phyloP scores from a whole-genome alignment of 2,797 vertebrate genomes.

The Glossophaga mutica region DNA sequence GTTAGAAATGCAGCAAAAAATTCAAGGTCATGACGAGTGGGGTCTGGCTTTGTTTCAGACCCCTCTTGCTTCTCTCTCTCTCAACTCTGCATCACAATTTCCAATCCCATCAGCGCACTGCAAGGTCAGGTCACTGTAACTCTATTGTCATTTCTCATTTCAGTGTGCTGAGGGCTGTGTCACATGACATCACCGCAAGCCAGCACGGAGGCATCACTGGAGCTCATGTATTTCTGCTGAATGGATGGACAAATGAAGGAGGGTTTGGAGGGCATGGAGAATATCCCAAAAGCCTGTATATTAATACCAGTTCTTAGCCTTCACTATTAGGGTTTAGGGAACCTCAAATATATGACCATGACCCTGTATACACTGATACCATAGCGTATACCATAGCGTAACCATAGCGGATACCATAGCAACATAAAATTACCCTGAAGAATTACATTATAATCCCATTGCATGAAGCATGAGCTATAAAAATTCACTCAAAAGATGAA shows the following conservation, averaged over 20 bases:
- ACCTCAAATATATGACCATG: too few species aligned
- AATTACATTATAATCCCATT: neutral
- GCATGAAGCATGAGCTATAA: neutral
- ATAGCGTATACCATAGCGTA: too few species aligned
- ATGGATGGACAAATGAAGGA: neutral
- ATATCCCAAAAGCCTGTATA: neutral
- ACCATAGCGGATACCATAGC: too few species aligned
- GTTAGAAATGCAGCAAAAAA: neutral
- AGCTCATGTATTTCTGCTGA: neutral
- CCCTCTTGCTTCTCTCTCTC: neutral
- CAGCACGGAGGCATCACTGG: accelerated
- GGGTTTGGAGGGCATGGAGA: neutral
- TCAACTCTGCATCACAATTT: neutral
- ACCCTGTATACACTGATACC: accelerated
- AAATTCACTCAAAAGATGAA: neutral
- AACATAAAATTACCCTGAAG: neutral
- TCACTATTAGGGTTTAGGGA: neutral
- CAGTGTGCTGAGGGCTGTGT: accelerated
- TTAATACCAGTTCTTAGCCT: neutral
- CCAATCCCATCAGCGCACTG: neutral
- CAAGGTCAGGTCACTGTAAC: too few species aligned
- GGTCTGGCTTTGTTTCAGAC: neutral
- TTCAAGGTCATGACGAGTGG: accelerated
- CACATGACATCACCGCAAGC: accelerated
- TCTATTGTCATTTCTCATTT: accelerated